These are phyloP conservation scores for Leucopsar rothschildi DNA, from an alignment of 2,113 vertebrate species.

Conservation along the genomic window DNA sequence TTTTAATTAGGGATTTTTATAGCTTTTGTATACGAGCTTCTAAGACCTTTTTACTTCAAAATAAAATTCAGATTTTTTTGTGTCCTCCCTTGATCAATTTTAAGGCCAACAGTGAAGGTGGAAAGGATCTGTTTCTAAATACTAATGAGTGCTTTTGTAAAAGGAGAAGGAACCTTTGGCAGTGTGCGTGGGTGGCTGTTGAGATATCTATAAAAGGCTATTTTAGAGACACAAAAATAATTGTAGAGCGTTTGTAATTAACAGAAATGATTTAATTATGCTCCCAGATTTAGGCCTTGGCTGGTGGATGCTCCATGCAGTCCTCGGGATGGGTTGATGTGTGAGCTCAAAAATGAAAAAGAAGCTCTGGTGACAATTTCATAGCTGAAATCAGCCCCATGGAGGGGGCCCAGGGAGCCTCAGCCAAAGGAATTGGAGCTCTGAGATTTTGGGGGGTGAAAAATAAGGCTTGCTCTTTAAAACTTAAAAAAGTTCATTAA, in stretches of 20 bases:
- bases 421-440: fast-evolving
- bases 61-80: slow-evolving; percentile 15
- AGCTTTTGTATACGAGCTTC: slow-evolving; percentile 38
- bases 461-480: too few relatives aligned
- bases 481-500: too few relatives aligned
- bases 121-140: neutral
- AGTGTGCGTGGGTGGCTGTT: too few relatives aligned
- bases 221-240: neutral
- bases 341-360: neutral
- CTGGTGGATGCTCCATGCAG: neutral
- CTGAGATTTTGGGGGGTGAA: too few relatives aligned
- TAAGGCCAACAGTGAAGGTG: slow-evolving; percentile 25
- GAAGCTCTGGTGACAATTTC: neutral
- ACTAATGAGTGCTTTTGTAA: slow-evolving; percentile 11
- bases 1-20: slow-evolving; percentile 67
- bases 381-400: neutral
- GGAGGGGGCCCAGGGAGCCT: neutral
- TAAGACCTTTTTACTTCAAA: slow-evolving; percentile 48
- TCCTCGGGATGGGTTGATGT: fast-evolving
- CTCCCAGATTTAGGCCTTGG: neutral
- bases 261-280: neutral
- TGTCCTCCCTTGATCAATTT: slow-evolving; percentile 45
- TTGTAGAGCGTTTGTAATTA: neutral
- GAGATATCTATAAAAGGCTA: fast-evolving
- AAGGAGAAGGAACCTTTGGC: neutral